A percentile compares a stretch with the other conserved stretches of the same genome.
Evolutionary conservation across 2,113 vertebrate genomes (phyloP).

Genomic region (Campylorhamphus procurvoides): DNA sequence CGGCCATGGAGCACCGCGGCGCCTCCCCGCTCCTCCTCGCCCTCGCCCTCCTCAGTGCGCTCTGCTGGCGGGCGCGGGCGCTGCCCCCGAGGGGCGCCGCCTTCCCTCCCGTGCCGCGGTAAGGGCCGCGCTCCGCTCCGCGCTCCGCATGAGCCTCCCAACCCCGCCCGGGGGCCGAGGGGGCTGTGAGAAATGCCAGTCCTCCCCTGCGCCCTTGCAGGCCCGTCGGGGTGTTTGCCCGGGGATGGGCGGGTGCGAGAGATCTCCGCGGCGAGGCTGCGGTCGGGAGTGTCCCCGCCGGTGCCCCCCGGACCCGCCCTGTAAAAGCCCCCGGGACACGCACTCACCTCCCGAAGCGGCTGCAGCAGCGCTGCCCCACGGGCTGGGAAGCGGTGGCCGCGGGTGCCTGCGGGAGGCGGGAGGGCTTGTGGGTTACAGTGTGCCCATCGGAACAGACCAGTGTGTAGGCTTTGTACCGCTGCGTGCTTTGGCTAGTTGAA

Average conservation of each 20-base stretch:
- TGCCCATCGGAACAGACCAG: neutral
- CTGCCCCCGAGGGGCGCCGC: constrained; percentile 14
- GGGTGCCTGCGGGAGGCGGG: fast-evolving
- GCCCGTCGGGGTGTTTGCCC: no score
- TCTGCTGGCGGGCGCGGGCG: constrained; percentile 81
- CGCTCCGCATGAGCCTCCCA: neutral
- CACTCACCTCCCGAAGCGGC: neutral
- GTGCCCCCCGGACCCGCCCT: neutral
- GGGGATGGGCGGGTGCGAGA: fast-evolving
- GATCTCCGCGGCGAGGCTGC: neutral
- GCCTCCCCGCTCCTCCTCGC: constrained; percentile 83
- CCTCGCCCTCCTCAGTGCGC: constrained; percentile 81
- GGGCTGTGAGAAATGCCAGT: neutral
- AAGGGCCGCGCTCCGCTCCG: constrained; percentile 4
- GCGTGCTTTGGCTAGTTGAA: neutral
- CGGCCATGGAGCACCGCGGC: constrained; percentile 84
- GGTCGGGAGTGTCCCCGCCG: fast-evolving
- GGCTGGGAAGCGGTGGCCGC: neutral
- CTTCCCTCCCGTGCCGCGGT: constrained; percentile 75
- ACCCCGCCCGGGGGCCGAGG: neutral
- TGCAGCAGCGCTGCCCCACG: neutral
- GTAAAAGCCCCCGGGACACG: neutral
- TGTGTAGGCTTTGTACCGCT: neutral
- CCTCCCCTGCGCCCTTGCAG: neutral
- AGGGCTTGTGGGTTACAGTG: neutral